phyloP scores from a whole-genome alignment of 2,888 invertebrate species.

The Arctia plantaginis region DNA sequence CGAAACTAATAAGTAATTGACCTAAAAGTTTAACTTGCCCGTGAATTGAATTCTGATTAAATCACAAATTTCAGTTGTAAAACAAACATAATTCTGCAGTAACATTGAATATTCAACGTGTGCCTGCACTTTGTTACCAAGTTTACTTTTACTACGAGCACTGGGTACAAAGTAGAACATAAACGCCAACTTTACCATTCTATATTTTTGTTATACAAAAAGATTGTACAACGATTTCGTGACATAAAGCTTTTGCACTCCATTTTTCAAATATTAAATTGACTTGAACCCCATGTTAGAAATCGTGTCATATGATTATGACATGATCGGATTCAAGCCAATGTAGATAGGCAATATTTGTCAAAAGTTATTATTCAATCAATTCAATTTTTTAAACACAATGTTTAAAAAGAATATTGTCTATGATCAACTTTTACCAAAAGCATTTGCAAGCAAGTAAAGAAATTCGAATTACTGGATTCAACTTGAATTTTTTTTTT shows the following conservation, averaged over 20 bases:
- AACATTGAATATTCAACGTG: conserved; percentile 42
- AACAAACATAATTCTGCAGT: conserved; percentile 35
- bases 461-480: too few relatives aligned
- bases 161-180: conserved; percentile 29
- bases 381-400: too few relatives aligned
- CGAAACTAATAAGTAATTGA: not conserved
- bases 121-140: conserved; percentile 36
- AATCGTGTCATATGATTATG: too few relatives aligned
- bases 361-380: too few relatives aligned
- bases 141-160: conserved; percentile 40
- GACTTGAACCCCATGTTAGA: not conserved
- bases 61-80: conserved; percentile 34
- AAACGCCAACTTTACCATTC: conserved; percentile 4
- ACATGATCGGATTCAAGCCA: too few relatives aligned
- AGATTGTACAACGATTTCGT: not conserved
- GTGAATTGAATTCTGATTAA: conserved; percentile 22
- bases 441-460: too few relatives aligned
- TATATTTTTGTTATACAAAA: not conserved
- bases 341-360: too few relatives aligned
- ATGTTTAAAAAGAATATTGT: too few relatives aligned
- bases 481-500: too few relatives aligned
- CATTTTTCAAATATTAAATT: not conserved
- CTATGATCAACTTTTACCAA: too few relatives aligned
- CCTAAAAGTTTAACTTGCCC: conserved; percentile 15
- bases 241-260: not conserved